A percentile compares a stretch with the other conserved stretches of the same genome.
Evolutionary conservation across 2,113 vertebrate species (phyloP).

Genomic region (Scatophagus argus): DNA sequence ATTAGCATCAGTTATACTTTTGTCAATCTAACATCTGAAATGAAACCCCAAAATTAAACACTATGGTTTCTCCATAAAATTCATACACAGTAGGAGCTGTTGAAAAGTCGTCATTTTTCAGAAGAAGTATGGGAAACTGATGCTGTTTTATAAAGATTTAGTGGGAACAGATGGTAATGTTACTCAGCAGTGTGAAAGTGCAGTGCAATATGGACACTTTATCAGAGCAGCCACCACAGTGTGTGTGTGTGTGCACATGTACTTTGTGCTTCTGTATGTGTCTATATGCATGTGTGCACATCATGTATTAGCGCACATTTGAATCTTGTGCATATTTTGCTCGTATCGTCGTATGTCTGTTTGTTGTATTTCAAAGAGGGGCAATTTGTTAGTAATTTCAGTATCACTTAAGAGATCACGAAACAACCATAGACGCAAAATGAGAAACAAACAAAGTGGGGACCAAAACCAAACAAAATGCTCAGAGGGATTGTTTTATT

Average conservation of each 20-base stretch:
- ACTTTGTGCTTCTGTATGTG: background rate
- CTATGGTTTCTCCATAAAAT: conserved; percentile 26
- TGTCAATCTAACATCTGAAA: conserved; percentile 9
- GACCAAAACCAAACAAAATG: background rate
- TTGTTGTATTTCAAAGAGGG: background rate
- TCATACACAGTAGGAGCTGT: conserved; percentile 14
- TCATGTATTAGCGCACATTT: background rate
- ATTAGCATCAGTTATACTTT: background rate
- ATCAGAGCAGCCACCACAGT: background rate
- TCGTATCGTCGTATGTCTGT: background rate
- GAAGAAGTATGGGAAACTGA: background rate
- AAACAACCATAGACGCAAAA: background rate
- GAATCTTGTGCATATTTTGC: background rate
- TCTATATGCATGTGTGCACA: background rate
- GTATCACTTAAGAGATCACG: background rate
- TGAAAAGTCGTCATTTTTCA: conserved; percentile 19
- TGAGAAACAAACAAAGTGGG: conserved; percentile 6
- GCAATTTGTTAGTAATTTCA: background rate
- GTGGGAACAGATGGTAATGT: conserved; percentile 37
- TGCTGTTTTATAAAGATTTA: conserved; percentile 20
- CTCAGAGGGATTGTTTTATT: background rate
- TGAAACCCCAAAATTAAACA: conserved; percentile 6
- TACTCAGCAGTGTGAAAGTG: background rate
- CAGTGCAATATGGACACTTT: background rate
- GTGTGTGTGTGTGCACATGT: background rate